A percentile compares a stretch with the other conserved stretches of the same genome.
Evolutionary conservation across 2,888 invertebrate species (phyloP).

Genomic region (Coleophora flavipennella): DNA sequence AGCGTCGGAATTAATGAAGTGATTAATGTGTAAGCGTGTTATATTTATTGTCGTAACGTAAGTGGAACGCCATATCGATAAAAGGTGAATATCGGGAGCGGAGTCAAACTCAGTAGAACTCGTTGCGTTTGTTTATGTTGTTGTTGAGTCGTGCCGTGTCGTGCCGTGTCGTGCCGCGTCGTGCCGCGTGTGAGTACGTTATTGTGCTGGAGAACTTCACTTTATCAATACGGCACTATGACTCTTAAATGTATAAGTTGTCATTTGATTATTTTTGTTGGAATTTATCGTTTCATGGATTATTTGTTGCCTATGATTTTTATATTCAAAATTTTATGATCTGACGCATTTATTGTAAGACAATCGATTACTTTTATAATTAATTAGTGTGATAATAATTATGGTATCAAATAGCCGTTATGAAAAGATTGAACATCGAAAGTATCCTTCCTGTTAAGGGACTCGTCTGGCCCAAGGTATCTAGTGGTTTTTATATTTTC

Average conservation of each 20-base stretch:
- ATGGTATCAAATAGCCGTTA: constrained; percentile 71
- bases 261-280: constrained; percentile 63
- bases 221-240: constrained; percentile 72
- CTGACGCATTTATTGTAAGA: constrained; percentile 74
- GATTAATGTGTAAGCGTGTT: constrained; percentile 74
- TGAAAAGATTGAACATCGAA: constrained; percentile 72
- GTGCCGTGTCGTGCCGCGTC: constrained; percentile 40
- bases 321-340: constrained; percentile 71
- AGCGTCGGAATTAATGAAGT: constrained; percentile 74
- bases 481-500: constrained; percentile 72
- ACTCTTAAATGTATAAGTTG: constrained; percentile 66
- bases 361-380: constrained; percentile 72
- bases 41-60: constrained; percentile 73
- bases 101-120: constrained; percentile 63
- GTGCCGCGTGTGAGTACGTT: constrained; percentile 21
- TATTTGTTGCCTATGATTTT: constrained; percentile 70
- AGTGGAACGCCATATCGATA: constrained; percentile 73
- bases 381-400: constrained; percentile 72
- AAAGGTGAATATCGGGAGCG: constrained; percentile 68
- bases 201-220: constrained; percentile 41
- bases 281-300: constrained; percentile 67
- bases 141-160: constrained; percentile 46
- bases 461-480: constrained; percentile 71
- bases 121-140: constrained; percentile 58
- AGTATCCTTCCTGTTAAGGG: constrained; percentile 74